phyloP scores from a whole-genome alignment of 1,140 invertebrate species.

The Archivesica marissinica region DNA sequence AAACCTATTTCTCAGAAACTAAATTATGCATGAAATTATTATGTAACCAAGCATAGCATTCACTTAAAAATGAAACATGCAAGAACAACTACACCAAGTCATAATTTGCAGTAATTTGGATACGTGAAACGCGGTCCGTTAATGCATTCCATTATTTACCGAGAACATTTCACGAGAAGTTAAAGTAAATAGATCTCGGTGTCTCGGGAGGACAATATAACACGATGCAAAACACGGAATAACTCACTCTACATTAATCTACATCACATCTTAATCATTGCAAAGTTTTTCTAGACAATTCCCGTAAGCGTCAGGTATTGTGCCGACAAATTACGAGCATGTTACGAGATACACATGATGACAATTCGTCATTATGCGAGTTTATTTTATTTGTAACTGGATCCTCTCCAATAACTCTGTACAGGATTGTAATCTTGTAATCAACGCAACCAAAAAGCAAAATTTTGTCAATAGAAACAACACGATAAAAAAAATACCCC shows the following conservation, averaged over 20 bases:
- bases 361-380: slow-evolving; percentile 13
- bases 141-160: slow-evolving; percentile 7
- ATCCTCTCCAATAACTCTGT: neutral
- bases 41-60: slow-evolving; percentile 2
- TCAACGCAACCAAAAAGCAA: neutral
- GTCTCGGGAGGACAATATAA: neutral
- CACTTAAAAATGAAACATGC: neutral
- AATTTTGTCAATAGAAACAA: neutral
- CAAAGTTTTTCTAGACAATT: slow-evolving; percentile 23
- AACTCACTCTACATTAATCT: slow-evolving; percentile 28
- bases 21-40: slow-evolving; percentile 22
- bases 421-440: neutral
- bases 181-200: neutral
- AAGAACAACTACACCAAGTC: neutral
- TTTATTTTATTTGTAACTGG: slow-evolving; percentile 33
- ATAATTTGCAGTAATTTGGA: neutral
- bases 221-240: slow-evolving; percentile 11
- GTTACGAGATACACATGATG: slow-evolving; percentile 2
- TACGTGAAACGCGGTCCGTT: neutral
- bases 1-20: neutral
- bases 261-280: slow-evolving; percentile 18
- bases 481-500: neutral
- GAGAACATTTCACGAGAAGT: neutral
- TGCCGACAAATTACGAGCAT: slow-evolving; percentile 17
- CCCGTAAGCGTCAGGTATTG: slow-evolving; percentile 29